phyloP scores from a whole-genome alignment of 2,113 vertebrate genomes.

The Caracal caracal region DNA sequence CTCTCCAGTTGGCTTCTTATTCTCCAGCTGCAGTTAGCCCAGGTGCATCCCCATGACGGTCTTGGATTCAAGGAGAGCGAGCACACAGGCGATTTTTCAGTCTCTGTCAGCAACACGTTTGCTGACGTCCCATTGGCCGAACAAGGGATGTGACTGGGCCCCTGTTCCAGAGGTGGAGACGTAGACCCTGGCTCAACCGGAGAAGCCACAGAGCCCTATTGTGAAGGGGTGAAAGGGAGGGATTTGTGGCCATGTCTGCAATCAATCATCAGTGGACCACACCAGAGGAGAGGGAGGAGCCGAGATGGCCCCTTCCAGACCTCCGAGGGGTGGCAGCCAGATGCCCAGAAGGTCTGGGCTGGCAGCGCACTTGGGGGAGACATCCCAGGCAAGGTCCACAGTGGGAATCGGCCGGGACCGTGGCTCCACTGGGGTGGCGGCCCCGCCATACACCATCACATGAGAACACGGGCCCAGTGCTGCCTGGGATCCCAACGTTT shows the following conservation, averaged over 20 bases:
- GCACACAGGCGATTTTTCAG: background rate
- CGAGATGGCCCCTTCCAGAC: background rate
- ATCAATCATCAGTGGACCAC: background rate
- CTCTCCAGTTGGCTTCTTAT: background rate
- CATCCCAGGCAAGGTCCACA: background rate
- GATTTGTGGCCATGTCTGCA: background rate
- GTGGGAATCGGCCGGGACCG: background rate
- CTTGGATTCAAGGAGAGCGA: background rate
- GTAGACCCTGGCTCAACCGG: background rate
- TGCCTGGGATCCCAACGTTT: background rate
- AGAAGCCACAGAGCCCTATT: background rate
- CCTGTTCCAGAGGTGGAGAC: background rate
- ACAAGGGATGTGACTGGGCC: background rate
- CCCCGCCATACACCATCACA: accelerated
- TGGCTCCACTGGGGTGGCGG: background rate
- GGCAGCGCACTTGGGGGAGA: background rate
- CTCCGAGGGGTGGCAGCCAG: background rate
- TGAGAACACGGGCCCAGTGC: background rate
- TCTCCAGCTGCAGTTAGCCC: background rate
- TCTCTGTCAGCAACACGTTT: background rate
- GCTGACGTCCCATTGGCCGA: background rate
- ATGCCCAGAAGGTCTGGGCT: background rate
- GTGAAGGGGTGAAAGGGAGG: background rate
- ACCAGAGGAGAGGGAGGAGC: background rate
- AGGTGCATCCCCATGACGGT: background rate